phyloP scores from a whole-genome alignment of 2,888 invertebrate species.

The Achlya flavicornis region DNA sequence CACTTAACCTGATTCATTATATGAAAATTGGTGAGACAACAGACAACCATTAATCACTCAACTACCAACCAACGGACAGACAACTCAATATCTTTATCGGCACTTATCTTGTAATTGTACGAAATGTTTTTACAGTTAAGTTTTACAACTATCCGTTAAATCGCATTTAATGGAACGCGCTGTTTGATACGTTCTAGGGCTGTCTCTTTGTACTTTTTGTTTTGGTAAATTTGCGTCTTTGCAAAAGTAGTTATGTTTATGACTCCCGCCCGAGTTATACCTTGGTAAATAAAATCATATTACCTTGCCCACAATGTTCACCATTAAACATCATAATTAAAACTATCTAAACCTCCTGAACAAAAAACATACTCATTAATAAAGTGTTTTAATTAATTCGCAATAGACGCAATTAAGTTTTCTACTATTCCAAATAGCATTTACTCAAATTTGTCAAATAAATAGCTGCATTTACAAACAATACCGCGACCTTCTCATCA shows the following conservation, averaged over 20 bases:
- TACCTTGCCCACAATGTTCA: neutral
- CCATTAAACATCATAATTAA: no score
- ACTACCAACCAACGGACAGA: slow-evolving; percentile 26
- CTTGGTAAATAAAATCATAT: neutral
- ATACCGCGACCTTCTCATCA: neutral
- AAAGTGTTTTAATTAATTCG: neutral
- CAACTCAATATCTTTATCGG: slow-evolving; percentile 39
- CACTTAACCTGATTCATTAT: slow-evolving; percentile 24
- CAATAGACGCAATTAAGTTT: neutral
- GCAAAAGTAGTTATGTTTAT: neutral
- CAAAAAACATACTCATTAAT: neutral
- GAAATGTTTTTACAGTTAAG: slow-evolving; percentile 50
- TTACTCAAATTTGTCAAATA: neutral
- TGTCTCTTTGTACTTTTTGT: slow-evolving; percentile 2
- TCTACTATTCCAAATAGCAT: neutral
- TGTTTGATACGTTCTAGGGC: slow-evolving; percentile 28
- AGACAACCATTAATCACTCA: slow-evolving; percentile 28
- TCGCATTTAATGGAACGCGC: slow-evolving; percentile 40
- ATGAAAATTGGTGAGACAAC: slow-evolving; percentile 37
- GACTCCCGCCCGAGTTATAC: neutral
- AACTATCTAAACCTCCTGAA: neutral
- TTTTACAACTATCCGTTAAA: slow-evolving; percentile 39
- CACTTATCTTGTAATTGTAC: slow-evolving; percentile 61
- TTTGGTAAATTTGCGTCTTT: neutral
- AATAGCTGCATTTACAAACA: slow-evolving; percentile 3